Evolutionary conservation across 2,797 vertebrate species (phyloP), one percentile per base, ranked within the genome.

Genomic region (Takifugu rubripes): DNA sequence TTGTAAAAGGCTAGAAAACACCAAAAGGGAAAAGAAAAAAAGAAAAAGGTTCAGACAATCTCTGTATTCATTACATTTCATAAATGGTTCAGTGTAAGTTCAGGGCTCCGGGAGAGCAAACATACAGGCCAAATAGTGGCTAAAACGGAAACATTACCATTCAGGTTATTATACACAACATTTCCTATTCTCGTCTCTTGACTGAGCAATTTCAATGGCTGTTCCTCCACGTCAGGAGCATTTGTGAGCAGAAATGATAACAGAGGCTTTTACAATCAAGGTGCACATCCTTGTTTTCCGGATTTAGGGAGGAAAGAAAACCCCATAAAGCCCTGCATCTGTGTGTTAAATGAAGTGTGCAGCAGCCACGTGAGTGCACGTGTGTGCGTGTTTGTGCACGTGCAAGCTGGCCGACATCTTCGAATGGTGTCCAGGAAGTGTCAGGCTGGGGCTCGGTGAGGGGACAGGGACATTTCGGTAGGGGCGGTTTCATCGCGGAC

Each of bases 401-500:
- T 49, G 50, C 14, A 50, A 55, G 49, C 58, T 70, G 64, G 65
- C 70, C 75, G 67, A 60, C 75, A 78, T 67, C 36, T 75, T 76
- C 67, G 61, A 85, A 80, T 71, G 63, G 72, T 54, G 64, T 69
- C 62, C 52, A 74, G 61, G 66, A 84, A 74, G 70, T 77, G 72
- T 72, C 82, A 84, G 80, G 84, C 81, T 69, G 68, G 82, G 77
- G 56, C 69, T 77, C 61, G 52, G 68, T 65, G 71, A 83, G 75
- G 66, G 67, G 56, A 60, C 64, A 74, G 76, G 21, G 68, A 29
- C n/a, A 72, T 74, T 58, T 68, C 69, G 52, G 53, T 59, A 89
- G 43, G 15, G 79, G 90, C 90, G 92, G 36, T 93, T 89, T 92
- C 90, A 89, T 90, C 91, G 89, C 86, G 10, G 63, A 66, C 65